Conservation (phyloP, 1,140 invertebrate genomes). For the Solenopsis fugax region DNA sequence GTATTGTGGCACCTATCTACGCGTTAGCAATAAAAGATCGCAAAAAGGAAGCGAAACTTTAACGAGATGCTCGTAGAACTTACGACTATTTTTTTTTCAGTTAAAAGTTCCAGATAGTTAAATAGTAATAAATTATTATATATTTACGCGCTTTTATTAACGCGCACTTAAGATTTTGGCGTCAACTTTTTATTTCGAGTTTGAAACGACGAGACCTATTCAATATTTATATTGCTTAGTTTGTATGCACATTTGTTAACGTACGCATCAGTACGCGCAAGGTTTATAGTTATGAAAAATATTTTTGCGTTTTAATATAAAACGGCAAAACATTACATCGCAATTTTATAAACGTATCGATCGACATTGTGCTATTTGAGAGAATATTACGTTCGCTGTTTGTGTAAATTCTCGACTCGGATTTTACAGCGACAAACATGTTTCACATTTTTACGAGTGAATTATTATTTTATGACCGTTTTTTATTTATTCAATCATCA, state of each 20-base stretch:
- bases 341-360: constrained; percentile 32
- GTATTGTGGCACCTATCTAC: constrained; percentile 50
- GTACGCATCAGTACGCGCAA: background rate
- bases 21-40: constrained; percentile 55
- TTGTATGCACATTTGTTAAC: constrained; percentile 1
- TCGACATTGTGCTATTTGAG: constrained; percentile 39
- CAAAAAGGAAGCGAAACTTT: constrained; percentile 48
- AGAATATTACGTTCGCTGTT: constrained; percentile 30
- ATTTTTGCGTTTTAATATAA: constrained; percentile 36
- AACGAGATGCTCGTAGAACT: constrained; percentile 49
- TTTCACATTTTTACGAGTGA: constrained; percentile 43
- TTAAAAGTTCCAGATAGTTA: constrained; percentile 41
- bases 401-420: constrained; percentile 33
- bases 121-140: constrained; percentile 53
- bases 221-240: background rate
- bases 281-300: constrained; percentile 26
- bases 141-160: constrained; percentile 30
- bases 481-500: constrained; percentile 53
- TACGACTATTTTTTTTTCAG: constrained; percentile 32
- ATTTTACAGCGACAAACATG: constrained; percentile 27
- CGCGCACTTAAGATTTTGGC: background rate
- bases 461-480: constrained; percentile 44
- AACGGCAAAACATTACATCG: constrained; percentile 18
- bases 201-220: constrained; percentile 6
- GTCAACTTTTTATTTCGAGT: constrained; percentile 27